Conservation (phyloP, 2,888 invertebrate genomes). For the Napeogenes inachia region DNA sequence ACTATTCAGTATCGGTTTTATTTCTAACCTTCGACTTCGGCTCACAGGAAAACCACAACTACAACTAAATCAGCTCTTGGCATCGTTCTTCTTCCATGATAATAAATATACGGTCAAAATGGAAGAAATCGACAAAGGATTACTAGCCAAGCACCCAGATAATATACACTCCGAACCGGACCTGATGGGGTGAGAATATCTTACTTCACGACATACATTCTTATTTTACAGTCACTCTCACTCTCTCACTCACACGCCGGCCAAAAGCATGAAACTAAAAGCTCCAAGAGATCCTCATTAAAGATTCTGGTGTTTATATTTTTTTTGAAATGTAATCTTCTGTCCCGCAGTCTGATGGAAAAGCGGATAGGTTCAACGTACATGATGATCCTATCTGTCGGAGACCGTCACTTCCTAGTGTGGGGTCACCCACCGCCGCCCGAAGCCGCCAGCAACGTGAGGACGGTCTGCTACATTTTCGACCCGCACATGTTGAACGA, state of each 20-base stretch:
- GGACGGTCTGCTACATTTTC: slow-evolving; percentile 63
- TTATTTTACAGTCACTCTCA: no score
- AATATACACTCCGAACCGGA: slow-evolving; percentile 49
- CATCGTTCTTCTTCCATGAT: slow-evolving; percentile 59
- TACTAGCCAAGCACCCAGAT: slow-evolving; percentile 63
- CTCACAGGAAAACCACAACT: slow-evolving; percentile 57
- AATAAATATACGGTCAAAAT: slow-evolving; percentile 63
- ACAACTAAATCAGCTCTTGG: slow-evolving; percentile 54
- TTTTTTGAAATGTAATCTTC: not conserved
- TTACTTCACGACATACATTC: no score
- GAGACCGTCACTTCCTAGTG: slow-evolving; percentile 55
- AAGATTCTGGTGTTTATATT: not conserved
- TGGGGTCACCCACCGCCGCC: slow-evolving; percentile 64
- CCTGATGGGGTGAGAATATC: slow-evolving; percentile 53
- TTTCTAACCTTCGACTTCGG: not conserved
- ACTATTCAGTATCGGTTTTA: not conserved
- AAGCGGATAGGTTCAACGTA: slow-evolving; percentile 51
- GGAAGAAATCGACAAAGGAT: slow-evolving; percentile 47
- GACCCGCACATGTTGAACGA: slow-evolving; percentile 63
- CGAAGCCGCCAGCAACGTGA: slow-evolving; percentile 44
- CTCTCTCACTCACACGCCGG: no score
- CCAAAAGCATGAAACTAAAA: no score
- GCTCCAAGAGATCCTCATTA: not conserved
- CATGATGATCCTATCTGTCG: slow-evolving; percentile 52
- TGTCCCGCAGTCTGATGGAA: slow-evolving; percentile 54